Evolutionary conservation across 1,140 invertebrate genomes (phyloP).

Genomic region (Cydia fagiglandana): DNA sequence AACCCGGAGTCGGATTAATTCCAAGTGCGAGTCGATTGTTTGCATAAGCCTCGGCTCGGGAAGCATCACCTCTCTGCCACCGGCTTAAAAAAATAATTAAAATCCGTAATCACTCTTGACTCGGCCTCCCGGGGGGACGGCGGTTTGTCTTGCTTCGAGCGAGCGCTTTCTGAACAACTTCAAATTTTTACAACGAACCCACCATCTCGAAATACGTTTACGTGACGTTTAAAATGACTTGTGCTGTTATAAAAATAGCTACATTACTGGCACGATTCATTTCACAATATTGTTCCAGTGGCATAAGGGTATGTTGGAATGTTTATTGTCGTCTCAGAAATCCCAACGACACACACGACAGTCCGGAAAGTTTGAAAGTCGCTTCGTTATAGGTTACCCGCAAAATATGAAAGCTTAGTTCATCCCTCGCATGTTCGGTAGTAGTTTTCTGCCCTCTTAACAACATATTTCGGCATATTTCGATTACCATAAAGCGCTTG

Average conservation of each 20-base stretch:
- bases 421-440: conserved; percentile 72
- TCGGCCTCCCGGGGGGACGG: conserved; percentile 61
- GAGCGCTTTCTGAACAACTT: conserved; percentile 47
- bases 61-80: conserved; percentile 77
- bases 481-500: conserved; percentile 78
- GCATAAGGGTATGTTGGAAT: conserved; percentile 58
- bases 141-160: conserved; percentile 50
- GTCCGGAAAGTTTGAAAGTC: conserved; percentile 59
- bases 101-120: conserved; percentile 79
- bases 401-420: conserved; percentile 74
- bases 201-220: conserved; percentile 41
- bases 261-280: conserved; percentile 57
- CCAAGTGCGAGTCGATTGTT: conserved; percentile 78
- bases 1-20: conserved; percentile 75
- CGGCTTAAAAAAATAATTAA: conserved; percentile 80
- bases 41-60: conserved; percentile 74
- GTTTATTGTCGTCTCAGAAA: conserved; percentile 71
- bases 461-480: conserved; percentile 79
- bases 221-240: conserved; percentile 48
- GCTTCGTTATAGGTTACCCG: conserved; percentile 64
- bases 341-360: conserved; percentile 62
- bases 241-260: conserved; percentile 61
- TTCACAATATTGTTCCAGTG: conserved; percentile 50
- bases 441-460: conserved; percentile 75
- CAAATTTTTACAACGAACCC: conserved; percentile 39